These are phyloP conservation scores for Wasmannia auropunctata DNA, from an alignment of 1,140 invertebrate genomes.

Conservation along the genomic window DNA sequence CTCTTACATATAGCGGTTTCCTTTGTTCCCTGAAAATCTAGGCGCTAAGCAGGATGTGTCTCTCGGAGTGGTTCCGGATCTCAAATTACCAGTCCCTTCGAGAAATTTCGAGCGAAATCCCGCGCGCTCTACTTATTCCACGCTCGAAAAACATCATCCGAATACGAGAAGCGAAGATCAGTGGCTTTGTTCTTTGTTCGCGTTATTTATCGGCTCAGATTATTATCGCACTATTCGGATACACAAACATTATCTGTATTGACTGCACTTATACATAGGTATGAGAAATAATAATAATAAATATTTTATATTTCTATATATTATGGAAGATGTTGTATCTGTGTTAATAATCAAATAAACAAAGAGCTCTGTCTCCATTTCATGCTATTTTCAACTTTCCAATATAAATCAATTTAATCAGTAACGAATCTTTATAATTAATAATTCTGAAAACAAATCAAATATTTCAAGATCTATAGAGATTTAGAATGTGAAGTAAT, in stretches of 20 bases:
- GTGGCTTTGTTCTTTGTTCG: constrained; percentile 55
- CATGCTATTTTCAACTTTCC: background rate
- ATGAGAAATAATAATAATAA: constrained; percentile 7
- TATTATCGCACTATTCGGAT: constrained; percentile 17
- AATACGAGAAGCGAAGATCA: constrained; percentile 25
- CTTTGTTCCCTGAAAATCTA: constrained; percentile 64
- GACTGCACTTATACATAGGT: constrained; percentile 2
- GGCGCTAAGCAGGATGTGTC: constrained; percentile 60
- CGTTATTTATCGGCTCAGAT: constrained; percentile 14
- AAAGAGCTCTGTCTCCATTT: background rate
- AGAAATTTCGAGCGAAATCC: constrained; percentile 64
- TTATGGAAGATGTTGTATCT: background rate
- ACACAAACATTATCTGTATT: background rate
- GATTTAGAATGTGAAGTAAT: background rate
- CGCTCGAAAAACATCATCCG: constrained; percentile 66
- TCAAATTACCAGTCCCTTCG: constrained; percentile 66
- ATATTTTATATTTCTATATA: background rate
- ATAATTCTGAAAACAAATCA: background rate
- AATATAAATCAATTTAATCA: background rate
- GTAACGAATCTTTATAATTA: background rate
- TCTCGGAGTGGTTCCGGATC: constrained; percentile 70
- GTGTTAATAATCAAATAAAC: background rate
- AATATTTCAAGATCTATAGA: background rate
- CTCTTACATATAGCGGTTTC: constrained; percentile 55
- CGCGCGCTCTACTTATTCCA: constrained; percentile 67